Conservation (phyloP, 2,113 vertebrate species). For the Accipiter cooperii region DNA sequence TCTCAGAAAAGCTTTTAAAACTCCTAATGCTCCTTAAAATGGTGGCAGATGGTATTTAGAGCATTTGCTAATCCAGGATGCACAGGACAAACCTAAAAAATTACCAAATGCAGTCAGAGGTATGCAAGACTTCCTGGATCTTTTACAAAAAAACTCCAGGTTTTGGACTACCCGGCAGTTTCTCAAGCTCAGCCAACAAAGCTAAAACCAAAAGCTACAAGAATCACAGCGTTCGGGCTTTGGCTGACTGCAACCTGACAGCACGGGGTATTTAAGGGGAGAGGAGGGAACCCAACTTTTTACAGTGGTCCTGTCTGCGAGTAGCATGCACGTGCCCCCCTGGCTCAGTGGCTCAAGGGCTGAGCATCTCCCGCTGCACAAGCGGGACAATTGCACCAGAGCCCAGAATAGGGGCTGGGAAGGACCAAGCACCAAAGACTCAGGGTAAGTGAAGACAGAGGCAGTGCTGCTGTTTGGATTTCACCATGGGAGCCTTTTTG, state of each 20-base stretch:
- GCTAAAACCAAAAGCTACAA: neutral
- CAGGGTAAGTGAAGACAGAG: neutral
- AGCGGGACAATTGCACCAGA: neutral
- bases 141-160: neutral
- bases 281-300: neutral
- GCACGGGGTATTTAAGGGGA: accelerated
- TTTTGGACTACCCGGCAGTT: neutral
- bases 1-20: neutral
- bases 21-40: neutral
- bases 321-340: accelerated
- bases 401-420: neutral
- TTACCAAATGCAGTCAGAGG: neutral
- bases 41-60: neutral
- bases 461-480: neutral
- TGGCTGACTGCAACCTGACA: neutral
- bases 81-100: neutral
- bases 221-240: neutral
- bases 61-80: neutral
- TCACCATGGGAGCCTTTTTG: neutral
- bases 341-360: accelerated
- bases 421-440: neutral
- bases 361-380: neutral
- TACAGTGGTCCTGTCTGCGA: neutral
- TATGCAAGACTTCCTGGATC: neutral
- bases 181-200: neutral